Percentiles rank a stretch among this genome's conserved stretches.
phyloP scores from a whole-genome alignment of 2,888 invertebrate genomes.

The Lagria hirta region DNA sequence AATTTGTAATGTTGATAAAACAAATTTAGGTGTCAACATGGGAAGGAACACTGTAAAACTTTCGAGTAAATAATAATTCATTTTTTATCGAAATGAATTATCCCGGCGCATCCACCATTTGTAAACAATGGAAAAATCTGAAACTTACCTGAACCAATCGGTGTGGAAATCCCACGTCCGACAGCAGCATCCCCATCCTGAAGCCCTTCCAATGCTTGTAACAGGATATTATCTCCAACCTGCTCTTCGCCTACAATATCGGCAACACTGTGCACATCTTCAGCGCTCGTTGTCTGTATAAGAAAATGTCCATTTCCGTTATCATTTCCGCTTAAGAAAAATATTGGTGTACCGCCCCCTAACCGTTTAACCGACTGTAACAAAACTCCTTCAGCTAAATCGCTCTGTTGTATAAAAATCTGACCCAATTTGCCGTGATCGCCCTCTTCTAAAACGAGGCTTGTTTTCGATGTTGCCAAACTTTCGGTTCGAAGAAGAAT shows the following conservation, averaged over 20 bases:
- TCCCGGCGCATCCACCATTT: no score
- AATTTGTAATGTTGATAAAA: no score
- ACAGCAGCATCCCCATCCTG: slow-evolving; percentile 43
- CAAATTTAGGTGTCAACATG: no score
- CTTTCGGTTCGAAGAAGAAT: slow-evolving; percentile 48
- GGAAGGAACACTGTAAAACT: no score
- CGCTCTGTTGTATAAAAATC: slow-evolving; percentile 50
- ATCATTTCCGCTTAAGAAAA: slow-evolving; percentile 49
- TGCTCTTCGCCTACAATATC: slow-evolving; percentile 37
- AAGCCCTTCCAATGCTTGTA: slow-evolving; percentile 45
- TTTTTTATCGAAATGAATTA: no score
- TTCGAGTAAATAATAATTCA: no score
- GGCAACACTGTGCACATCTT: slow-evolving; percentile 35
- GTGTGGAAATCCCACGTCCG: slow-evolving; percentile 42
- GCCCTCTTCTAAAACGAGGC: slow-evolving; percentile 43
- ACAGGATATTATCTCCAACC: slow-evolving; percentile 40
- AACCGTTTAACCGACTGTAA: slow-evolving; percentile 52
- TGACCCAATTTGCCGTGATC: slow-evolving; percentile 46
- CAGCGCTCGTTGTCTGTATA: slow-evolving; percentile 46
- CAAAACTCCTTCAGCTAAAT: slow-evolving; percentile 48
- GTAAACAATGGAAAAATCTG: no score
- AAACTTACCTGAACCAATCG: slow-evolving; percentile 51
- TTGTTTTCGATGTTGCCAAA: slow-evolving; percentile 38
- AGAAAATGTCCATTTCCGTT: slow-evolving; percentile 47
- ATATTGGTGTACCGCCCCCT: slow-evolving; percentile 48